phyloP scores from a whole-genome alignment of 2,888 invertebrate genomes.

The Pristionchus fissidentatus region DNA sequence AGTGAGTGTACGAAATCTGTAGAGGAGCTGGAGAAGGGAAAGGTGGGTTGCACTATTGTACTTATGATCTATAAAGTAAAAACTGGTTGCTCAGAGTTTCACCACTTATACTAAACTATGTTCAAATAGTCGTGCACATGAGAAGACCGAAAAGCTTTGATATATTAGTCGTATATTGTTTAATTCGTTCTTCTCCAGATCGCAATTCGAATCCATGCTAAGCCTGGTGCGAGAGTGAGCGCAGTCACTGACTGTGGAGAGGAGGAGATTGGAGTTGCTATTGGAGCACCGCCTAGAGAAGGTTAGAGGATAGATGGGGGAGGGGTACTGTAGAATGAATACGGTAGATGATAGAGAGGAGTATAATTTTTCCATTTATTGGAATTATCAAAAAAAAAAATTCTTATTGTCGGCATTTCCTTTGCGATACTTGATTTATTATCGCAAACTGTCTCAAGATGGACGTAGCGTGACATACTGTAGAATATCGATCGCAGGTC shows the following conservation, averaged over 20 bases:
- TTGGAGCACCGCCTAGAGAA: slow-evolving; percentile 43
- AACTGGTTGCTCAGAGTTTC: no score
- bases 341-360: not conserved
- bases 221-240: slow-evolving; percentile 42
- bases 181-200: not conserved
- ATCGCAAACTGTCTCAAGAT: not conserved
- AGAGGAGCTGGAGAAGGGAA: slow-evolving; percentile 37
- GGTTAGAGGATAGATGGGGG: not conserved
- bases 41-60: no score
- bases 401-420: no score
- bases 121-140: no score
- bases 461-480: not conserved
- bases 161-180: no score
- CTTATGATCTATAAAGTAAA: no score
- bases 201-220: slow-evolving; percentile 40
- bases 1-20: slow-evolving; percentile 2
- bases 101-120: no score
- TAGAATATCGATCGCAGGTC: not conserved
- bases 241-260: slow-evolving; percentile 41
- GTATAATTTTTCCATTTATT: no score
- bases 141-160: no score
- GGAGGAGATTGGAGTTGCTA: slow-evolving; percentile 44
- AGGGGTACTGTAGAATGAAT: not conserved
- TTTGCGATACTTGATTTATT: no score
- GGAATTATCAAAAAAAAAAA: no score